These are phyloP conservation scores for Lucilia cuprina DNA, from an alignment of 1,140 invertebrate genomes.

Conservation along the genomic window DNA sequence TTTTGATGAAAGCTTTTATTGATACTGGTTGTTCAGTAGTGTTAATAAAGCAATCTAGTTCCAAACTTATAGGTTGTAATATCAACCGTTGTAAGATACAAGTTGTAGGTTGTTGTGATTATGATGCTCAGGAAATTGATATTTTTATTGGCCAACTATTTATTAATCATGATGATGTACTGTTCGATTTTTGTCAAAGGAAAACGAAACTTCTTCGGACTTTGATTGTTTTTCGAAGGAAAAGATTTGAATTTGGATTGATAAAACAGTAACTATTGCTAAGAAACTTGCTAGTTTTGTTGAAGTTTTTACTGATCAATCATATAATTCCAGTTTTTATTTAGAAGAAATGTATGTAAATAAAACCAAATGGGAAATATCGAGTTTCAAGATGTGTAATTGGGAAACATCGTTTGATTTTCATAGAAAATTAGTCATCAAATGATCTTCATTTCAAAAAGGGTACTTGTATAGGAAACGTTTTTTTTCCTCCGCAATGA, in stretches of 20 bases:
- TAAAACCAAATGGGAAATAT: neutral
- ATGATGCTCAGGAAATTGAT: neutral
- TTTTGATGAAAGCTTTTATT: neutral
- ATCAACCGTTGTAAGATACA: neutral
- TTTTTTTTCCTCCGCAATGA: neutral
- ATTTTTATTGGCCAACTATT: neutral
- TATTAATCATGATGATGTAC: neutral
- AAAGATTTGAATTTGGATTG: neutral
- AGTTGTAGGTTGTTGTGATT: neutral
- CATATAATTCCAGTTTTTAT: neutral
- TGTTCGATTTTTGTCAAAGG: neutral
- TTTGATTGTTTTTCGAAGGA: neutral
- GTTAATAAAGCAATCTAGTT: neutral
- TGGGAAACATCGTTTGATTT: neutral
- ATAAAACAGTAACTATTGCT: neutral
- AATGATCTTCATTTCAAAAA: neutral
- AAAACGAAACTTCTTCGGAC: neutral
- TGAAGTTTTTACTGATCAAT: neutral
- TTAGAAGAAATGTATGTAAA: neutral
- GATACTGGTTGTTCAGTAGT: neutral
- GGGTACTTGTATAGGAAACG: neutral
- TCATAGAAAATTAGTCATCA: neutral
- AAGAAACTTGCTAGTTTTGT: neutral
- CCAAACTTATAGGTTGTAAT: neutral
- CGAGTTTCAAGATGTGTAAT: neutral